Base-by-base conservation (phyloP, 1,140 invertebrate genomes). In the Panagrolaimus sp. region DNA sequence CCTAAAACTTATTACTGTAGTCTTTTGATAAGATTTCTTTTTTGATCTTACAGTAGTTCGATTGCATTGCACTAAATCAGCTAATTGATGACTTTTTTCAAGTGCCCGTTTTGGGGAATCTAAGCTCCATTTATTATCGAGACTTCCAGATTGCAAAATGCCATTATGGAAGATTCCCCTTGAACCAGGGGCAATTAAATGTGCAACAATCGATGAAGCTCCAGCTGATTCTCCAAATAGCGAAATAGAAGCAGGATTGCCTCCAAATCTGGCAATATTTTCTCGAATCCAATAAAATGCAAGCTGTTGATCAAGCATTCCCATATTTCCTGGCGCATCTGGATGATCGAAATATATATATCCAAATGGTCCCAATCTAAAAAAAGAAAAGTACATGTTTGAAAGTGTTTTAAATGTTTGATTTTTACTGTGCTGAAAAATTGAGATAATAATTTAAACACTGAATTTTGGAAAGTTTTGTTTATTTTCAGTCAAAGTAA, bases 211-310 rank as follows among this genome's bases (percentile, higher is more conserved):
- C 44, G 91, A 91, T 5, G 91, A 91, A 1, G 93, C 93, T 14
- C 95, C 94, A 9, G 94, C 93, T 72, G 91, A 93, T 85, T 98
- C 95, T n/a, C 94, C 94, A 82, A 97, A 96, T 11, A 98, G 85
- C 0, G 93, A 96, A n/a, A 98, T 75, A 11, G 65, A 68, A 73
- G 92, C 88, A 11, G 92, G 90, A 85, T 96, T 93, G 1, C 95
- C 95, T 46, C 93, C 93, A 84, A 98, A 97, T 88, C 62, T 20
- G 7, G 46, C 76, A 69, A 97, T 95, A 84, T 98, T 97, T 79
- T 94, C 90, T 79, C 90, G 89, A 5, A 98, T 89, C 91, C 92
- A 95, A 79, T 92, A 89, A 27, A 95, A 86, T 8, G 92, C 93
- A 90, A 96, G 53, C 66, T 84, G 78, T 67, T 82, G 79, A 84